Conservation (phyloP, 1,140 invertebrate species). For the Tetramorium alpestre region DNA sequence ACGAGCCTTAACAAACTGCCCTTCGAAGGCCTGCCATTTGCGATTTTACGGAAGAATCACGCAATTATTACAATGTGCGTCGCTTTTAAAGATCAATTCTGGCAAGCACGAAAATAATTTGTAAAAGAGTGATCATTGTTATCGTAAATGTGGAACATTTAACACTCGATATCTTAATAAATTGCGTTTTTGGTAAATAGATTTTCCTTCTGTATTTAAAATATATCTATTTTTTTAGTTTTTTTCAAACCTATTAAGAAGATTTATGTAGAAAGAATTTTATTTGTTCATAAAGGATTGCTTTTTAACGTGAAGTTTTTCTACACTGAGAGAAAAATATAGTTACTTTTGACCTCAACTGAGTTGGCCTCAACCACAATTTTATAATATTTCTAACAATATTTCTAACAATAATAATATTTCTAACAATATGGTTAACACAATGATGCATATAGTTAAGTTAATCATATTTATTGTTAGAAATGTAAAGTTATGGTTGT, state of each 20-base stretch:
- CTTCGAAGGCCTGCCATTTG: not conserved
- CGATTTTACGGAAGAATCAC: not conserved
- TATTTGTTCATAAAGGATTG: not conserved
- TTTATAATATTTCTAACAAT: too few species aligned
- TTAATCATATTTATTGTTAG: too few species aligned
- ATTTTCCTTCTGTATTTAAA: not conserved
- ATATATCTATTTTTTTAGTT: not conserved
- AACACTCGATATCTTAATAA: not conserved
- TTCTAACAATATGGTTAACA: too few species aligned
- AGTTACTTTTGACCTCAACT: too few species aligned
- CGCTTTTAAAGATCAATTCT: not conserved
- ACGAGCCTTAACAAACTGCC: conserved; percentile 11
- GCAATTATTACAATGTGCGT: not conserved
- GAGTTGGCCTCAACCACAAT: too few species aligned
- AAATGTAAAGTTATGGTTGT: too few species aligned
- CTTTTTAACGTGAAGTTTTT: not conserved
- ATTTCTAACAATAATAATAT: too few species aligned
- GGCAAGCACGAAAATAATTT: not conserved
- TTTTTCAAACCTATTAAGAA: not conserved
- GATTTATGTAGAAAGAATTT: not conserved
- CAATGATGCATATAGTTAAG: too few species aligned
- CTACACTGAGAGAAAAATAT: too few species aligned
- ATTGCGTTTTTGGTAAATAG: not conserved
- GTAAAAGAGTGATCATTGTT: not conserved
- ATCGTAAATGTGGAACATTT: not conserved